phyloP scores from a whole-genome alignment of 1,140 invertebrate genomes.

The Caenorhabditis tropicalis region DNA sequence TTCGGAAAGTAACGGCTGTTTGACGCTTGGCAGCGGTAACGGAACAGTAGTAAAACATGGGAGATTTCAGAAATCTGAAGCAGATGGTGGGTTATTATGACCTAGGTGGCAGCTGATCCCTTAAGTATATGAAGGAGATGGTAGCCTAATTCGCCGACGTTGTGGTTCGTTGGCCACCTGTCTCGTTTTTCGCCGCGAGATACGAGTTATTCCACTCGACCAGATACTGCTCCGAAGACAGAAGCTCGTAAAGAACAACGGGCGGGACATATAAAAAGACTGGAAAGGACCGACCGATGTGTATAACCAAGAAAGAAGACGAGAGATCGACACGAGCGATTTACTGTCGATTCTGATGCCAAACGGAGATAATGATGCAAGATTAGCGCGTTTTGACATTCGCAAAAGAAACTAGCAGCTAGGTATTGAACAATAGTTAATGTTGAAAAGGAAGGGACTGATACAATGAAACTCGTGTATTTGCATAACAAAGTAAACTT shows the following conservation, averaged over 20 bases:
- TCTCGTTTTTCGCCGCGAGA: neutral
- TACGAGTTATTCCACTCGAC: slow-evolving; percentile 16
- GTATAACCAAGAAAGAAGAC: neutral
- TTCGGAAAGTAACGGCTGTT: neutral
- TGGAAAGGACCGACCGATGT: slow-evolving; percentile 14
- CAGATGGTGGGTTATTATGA: slow-evolving; percentile 30
- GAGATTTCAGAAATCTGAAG: slow-evolving; percentile 25
- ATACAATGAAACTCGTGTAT: neutral
- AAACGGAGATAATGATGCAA: slow-evolving; percentile 22
- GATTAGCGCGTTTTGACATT: neutral
- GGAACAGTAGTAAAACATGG: neutral
- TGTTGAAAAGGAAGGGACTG: neutral
- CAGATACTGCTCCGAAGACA: neutral
- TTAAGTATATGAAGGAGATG: neutral
- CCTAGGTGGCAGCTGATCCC: slow-evolving; percentile 31
- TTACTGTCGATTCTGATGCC: slow-evolving; percentile 32
- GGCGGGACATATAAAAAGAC: slow-evolving; percentile 30
- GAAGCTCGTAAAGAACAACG: slow-evolving; percentile 43
- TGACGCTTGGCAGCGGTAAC: neutral
- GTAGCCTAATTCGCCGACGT: slow-evolving; percentile 29
- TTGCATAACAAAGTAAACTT: neutral
- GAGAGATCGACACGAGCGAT: neutral
- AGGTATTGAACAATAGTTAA: no score
- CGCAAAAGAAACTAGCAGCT: neutral
- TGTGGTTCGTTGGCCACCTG: slow-evolving; percentile 14